Evolutionary conservation across 2,888 invertebrate species (phyloP), one percentile per base, ranked within the genome.

Genomic region (Gasteruption jaculator): DNA sequence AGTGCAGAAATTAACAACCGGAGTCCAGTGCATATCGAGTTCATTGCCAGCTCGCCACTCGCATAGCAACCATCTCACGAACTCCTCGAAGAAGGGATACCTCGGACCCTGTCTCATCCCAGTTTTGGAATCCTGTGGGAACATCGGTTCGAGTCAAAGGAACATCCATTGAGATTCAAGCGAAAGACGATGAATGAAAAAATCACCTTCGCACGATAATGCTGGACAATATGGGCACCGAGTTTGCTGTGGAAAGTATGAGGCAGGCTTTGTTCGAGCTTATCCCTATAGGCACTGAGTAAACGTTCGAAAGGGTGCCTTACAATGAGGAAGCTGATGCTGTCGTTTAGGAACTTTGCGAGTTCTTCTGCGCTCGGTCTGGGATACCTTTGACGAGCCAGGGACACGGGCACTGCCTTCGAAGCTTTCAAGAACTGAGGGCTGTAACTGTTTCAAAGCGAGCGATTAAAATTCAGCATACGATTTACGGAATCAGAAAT

Each of bases 1-100:
- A 21, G 90, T 89, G 65, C 90, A 91, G 68, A 90, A 89, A 59
- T 81, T 81, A 0, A 83, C 82, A 54, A 87, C 82, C 0, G 90
- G 87, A n/a, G 86, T 85, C 83, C 89, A 89, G 65, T 90, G 90
- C 87, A 90, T 90, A 65, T 91, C 89, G 51, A 88, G 73, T 3
- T 77, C 73, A 34, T 80, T 74, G 21, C 80, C 80, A 5, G 74
- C 75, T 54, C 73, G 74, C 45, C 81, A 79, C 49, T 85, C 82
- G 60, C 87, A 86, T 48, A 89, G 66, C 12, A 90, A 76, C 74
- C 87, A 89, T 37, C 81, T 74, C 1, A 89, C 83, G 53, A 91
- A 91, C 72, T 90, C 90, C 29, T 85, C 80, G 62, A 90, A 90
- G 20, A 85, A 79, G 2, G 89, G 89, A 68, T 85, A 85, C 56